phyloP scores from a whole-genome alignment of 2,113 vertebrate genomes.

The Prochilodus magdalenae region DNA sequence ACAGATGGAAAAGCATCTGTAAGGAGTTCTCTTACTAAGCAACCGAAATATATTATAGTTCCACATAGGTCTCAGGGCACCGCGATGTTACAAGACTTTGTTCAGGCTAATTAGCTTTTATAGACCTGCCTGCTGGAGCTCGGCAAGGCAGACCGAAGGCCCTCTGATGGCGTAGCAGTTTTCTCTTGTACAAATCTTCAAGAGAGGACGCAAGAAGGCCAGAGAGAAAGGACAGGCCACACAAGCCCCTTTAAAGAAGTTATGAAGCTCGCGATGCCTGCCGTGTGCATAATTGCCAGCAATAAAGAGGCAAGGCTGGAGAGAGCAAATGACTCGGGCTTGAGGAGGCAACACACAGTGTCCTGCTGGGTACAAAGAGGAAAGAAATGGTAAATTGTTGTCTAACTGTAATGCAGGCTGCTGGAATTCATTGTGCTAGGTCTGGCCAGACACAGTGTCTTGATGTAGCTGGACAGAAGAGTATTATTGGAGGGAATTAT shows the following conservation, averaged over 20 bases:
- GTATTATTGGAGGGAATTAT: conserved; percentile 64
- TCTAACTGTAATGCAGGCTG: conserved; percentile 54
- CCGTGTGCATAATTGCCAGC: neutral
- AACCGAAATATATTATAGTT: conserved; percentile 49
- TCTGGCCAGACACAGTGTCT: conserved; percentile 71
- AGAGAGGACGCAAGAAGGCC: conserved; percentile 2
- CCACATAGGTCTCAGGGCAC: conserved; percentile 54
- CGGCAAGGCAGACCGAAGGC: conserved; percentile 39
- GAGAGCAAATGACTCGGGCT: neutral
- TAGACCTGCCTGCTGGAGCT: conserved; percentile 63
- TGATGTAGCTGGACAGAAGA: conserved; percentile 63
- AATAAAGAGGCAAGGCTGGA: neutral
- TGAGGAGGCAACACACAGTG: neutral
- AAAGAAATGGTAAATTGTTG: conserved; percentile 50
- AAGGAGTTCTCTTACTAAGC: conserved; percentile 35
- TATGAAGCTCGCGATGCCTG: conserved; percentile 13
- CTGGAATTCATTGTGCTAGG: conserved; percentile 62
- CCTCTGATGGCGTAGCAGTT: neutral
- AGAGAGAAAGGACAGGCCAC: neutral
- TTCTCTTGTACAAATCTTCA: conserved; percentile 2
- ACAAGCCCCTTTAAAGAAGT: conserved; percentile 1
- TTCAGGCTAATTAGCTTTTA: conserved; percentile 71
- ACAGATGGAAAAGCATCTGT: conserved; percentile 13
- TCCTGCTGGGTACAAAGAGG: conserved; percentile 9
- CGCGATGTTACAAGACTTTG: conserved; percentile 62